Evolutionary conservation across 2,113 vertebrate species (phyloP), one percentile per base, ranked within the genome.

Genomic region (Bucco capensis): DNA sequence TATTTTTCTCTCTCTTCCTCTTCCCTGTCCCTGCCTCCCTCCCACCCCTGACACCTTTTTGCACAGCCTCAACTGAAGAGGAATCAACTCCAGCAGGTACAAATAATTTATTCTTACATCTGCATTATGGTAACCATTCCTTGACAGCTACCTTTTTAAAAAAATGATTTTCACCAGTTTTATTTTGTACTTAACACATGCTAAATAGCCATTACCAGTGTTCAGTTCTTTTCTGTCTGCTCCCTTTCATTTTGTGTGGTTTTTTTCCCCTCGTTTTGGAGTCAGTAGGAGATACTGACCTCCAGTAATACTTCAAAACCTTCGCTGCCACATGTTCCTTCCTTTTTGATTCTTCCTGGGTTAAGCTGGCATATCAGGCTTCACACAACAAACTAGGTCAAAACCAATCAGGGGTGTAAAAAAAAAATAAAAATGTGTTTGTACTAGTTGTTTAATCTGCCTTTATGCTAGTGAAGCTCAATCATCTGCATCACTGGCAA

Each of bases 11-110:
- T 71, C 51, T 19, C 12, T 23, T 37, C n/a, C 30, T 12, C 14
- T 42, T 23, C 14, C 42, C 18, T 51, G 14, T 35, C 22, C 49
- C 49, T 14, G 2, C 30, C 27, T 30, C 14, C 9, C 19, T 11
- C 17, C 8, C 10, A 3, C 35, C 65, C 56, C 42, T 12, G 6
- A 13, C 7, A 1, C 73, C 64, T 72, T 74, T 92, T 71, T 91
- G 67, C 35, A 75, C 33, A 97, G 96, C 93, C 54, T 95, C 96
- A 56, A 35, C 96, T 83, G 97, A 97, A 96, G 97, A 97, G 89
- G 96, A 97, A 17, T 93, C 97, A 86, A 97, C 97, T 46, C 93
- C 96, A 80, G 66, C 96, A 97, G 97, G 97, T 98, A 96, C 21
- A 38, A 80, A 44, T 74, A 30, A 58, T 76, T 94, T 57, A 50